Base-by-base conservation (phyloP, 2,888 invertebrate genomes). In the Uropetala carovei region DNA sequence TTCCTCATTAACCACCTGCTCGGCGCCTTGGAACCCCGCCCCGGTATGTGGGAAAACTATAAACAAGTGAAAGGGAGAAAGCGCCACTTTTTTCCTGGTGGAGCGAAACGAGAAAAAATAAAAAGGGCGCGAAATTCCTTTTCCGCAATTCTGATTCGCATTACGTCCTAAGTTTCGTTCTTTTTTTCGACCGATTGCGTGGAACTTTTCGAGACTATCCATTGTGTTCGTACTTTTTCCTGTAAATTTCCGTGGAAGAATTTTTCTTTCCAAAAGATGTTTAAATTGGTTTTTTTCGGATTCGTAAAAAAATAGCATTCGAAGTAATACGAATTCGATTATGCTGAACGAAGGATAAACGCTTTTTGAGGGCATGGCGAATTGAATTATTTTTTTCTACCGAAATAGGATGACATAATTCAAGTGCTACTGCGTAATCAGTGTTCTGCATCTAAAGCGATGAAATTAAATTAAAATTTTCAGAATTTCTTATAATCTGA, bases 1-100 rank as follows among this genome's bases (percentile, higher is more conserved):
- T 57, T 85, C 84, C 22, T 58, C 84, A 85, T 85, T 85, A 56
- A 22, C 84, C 57, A 85, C 58, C 58, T 84, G 10, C 57, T 43
- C 57, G n/a, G 18, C 43, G 18, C 57, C 8, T 57, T 5, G 57
- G 56, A 13, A 56, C 83, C 0, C 18, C 16, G 9, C n/a, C n/a
- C 7, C n/a, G 22, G 7, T 0, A 0, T 75, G 10, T 5, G 8
- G n/a, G 58, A n/a, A 85, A 58, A 58, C 58, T n/a, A 57, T 27
- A 85, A 85, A 85, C 59, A 27, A n/a, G 22, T 22, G 58, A 27
- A 85, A 85, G 57, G 18, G 58, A 75, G 75, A 22, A 7, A 27
- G 75, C 11, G 11, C 14, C n/a, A 75, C 22, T n/a, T 27, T 22
- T 75, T 27, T 27, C 22, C 11, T 27, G n/a, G 68, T 14, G 64